Percentiles rank a stretch among this genome's conserved stretches.
Conservation (phyloP, 92 coral and sea anemone species). For the Micromussa lordhowensis region DNA sequence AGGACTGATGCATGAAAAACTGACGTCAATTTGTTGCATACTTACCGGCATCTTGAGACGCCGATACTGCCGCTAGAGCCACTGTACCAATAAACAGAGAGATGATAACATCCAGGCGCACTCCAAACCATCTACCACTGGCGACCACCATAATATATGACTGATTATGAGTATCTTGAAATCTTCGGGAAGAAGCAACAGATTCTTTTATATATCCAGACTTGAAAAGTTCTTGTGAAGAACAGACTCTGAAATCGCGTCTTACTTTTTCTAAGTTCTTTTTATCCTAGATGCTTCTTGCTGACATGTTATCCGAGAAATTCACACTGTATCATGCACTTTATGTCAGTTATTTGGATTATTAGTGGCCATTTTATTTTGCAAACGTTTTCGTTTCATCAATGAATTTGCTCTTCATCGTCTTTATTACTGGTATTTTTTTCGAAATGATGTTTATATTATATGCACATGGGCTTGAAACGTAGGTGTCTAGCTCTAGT, state of each 20-base stretch:
- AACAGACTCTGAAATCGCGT: not conserved
- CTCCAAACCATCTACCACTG: slow-evolving; percentile 18
- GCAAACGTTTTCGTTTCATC: not conserved
- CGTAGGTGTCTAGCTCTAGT: too few relatives aligned
- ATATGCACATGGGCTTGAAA: too few relatives aligned
- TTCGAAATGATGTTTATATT: too few relatives aligned
- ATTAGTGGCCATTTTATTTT: not conserved
- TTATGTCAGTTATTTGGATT: too few relatives aligned
- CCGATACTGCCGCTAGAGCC: not conserved
- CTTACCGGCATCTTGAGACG: not conserved
- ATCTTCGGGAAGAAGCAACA: not conserved
- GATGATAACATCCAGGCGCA: not conserved
- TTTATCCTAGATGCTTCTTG: not conserved
- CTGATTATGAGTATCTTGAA: slow-evolving; percentile 27
- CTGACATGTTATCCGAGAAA: too few relatives aligned
- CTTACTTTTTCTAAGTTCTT: not conserved
- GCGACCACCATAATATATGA: not conserved
- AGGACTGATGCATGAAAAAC: too few relatives aligned
- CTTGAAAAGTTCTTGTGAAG: too few relatives aligned
- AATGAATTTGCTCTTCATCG: too few relatives aligned
- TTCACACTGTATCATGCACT: too few relatives aligned
- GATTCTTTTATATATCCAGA: not conserved
- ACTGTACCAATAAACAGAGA: not conserved
- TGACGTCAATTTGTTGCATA: too few relatives aligned
- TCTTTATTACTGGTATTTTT: too few relatives aligned